Evolutionary conservation across 2,113 vertebrate species (phyloP).

Genomic region (Neotoma lepida): DNA sequence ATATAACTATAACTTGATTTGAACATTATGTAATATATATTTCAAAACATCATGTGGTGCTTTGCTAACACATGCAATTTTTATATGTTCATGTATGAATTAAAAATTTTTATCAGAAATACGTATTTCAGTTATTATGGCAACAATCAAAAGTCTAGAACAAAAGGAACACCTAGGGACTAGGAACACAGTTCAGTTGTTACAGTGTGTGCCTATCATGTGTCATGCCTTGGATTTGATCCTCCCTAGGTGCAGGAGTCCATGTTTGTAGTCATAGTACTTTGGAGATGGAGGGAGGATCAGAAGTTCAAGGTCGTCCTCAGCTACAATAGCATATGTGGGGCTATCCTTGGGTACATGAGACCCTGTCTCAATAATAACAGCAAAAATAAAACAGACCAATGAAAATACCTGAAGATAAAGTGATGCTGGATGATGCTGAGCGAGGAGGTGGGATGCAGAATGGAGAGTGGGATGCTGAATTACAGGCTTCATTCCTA

Average conservation of each 20-base stretch:
- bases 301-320: not conserved
- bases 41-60: not conserved
- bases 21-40: not conserved
- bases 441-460: not conserved
- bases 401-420: not conserved
- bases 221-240: too few species aligned
- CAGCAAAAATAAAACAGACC: not conserved
- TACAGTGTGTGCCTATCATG: not conserved
- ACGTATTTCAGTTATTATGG: not conserved
- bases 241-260: too few species aligned
- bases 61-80: not conserved
- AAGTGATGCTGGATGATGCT: too few species aligned
- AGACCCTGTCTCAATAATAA: not conserved
- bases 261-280: not conserved
- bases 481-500: not conserved
- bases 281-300: not conserved
- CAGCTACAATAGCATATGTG: not conserved
- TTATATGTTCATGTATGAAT: not conserved
- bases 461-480: not conserved
- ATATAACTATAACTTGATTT: not conserved
- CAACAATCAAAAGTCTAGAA: not conserved
- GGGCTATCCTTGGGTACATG: not conserved
- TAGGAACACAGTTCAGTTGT: too few species aligned
- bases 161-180: not conserved
- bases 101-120: not conserved